phyloP scores from a whole-genome alignment of 2,797 vertebrate genomes.

The Syndactyla subalaris region DNA sequence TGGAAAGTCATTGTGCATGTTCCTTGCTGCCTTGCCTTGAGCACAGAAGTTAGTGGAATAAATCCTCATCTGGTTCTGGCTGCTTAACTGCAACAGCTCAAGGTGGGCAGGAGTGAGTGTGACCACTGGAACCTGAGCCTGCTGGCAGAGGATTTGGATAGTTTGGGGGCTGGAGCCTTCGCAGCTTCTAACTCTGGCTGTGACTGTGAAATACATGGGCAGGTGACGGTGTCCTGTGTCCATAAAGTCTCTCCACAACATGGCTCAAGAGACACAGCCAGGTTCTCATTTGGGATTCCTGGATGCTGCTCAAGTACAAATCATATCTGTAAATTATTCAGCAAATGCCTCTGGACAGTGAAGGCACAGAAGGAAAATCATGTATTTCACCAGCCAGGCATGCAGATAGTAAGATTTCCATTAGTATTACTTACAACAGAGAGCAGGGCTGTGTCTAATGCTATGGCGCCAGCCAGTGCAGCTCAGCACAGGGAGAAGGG shows the following conservation, averaged over 20 bases:
- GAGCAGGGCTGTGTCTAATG: not conserved
- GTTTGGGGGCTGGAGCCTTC: not conserved
- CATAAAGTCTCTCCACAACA: not conserved
- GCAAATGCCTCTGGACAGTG: not conserved
- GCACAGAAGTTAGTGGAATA: not conserved
- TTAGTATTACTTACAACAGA: not conserved
- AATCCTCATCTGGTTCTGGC: not conserved
- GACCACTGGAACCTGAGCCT: not conserved
- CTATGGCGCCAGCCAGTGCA: not conserved
- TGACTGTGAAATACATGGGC: not conserved
- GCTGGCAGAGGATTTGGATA: not conserved
- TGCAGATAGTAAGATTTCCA: not conserved
- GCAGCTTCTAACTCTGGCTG: not conserved
- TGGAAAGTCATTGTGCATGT: not conserved
- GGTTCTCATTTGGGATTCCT: not conserved
- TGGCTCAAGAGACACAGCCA: not conserved
- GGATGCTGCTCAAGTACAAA: not conserved
- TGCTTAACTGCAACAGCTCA: not conserved
- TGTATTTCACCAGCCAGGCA: not conserved
- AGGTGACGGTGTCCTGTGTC: not conserved
- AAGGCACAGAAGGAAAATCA: not conserved
- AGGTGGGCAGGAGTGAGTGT: not conserved
- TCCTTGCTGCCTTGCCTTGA: not conserved
- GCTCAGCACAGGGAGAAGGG: not conserved
- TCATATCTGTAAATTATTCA: not conserved